Evolutionary conservation across 2,113 vertebrate species (phyloP), one percentile per base, ranked within the genome.

Genomic region (Toxotes chatareus): DNA sequence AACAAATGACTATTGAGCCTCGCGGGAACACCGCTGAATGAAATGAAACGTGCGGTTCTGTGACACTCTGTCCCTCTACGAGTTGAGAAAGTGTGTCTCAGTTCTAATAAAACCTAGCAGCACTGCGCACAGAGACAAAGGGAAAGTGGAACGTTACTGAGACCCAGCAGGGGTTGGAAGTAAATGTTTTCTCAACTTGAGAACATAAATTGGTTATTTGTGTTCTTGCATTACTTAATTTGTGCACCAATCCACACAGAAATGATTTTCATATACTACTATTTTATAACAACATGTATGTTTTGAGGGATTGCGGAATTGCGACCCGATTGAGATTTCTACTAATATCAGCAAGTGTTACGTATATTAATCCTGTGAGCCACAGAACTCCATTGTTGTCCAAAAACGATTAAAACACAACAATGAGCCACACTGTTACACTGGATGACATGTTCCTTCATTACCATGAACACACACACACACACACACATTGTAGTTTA

Each of bases 11-110:
- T 38, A 23, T 14, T 7, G 16, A 63, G 57, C 51, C 32, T 40
- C 13, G 16, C 16, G 63, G 23, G 46, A 62, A 23, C 64, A 74
- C 57, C 76, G 27, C 27, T 36, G 32, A 69, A 34, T 17, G 10
- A 67, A 23, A 62, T 27, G 42, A 56, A 80, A 73, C 27, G 42
- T 63, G 32, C 23, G 42, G 46, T 31, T 55, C 34, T 55, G 11
- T 17, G 46, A 3, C 27, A 55, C 0, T 9, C 32, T 32, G 5
- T 11, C 16, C 14, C 4, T 68, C 47, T 53, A 9, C 53, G 23
- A 14, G 34, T 32, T 27, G 23, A 53, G 12, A 51, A 36, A 59
- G 49, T 68, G n/a, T 61, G 55, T 14, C 60, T 64, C 21, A 36
- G 19, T 19, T 64, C 32, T 49, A 11, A 42, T 32, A 10, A 40